Conservation (phyloP, 1,140 invertebrate species). For the Dinoponera quadriceps region DNA sequence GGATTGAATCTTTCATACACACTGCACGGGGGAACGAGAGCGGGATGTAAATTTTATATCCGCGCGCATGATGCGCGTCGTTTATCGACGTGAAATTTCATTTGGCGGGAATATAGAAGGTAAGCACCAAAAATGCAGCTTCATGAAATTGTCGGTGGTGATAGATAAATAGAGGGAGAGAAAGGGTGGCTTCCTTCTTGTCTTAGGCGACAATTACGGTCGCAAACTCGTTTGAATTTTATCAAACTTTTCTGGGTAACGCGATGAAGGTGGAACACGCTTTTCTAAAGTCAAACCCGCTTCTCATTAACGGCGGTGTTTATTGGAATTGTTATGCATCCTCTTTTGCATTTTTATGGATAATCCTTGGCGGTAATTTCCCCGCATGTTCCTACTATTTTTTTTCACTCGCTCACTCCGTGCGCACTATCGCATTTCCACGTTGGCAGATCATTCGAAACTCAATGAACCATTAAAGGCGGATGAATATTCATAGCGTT, state of each 20-base stretch:
- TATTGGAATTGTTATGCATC: slow-evolving; percentile 66
- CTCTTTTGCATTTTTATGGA: slow-evolving; percentile 60
- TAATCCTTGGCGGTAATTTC: slow-evolving; percentile 44
- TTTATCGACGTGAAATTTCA: too few species aligned
- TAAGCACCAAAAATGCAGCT: slow-evolving; percentile 29
- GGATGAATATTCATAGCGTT: slow-evolving; percentile 47
- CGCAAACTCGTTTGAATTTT: slow-evolving; percentile 45
- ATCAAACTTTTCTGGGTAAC: slow-evolving; percentile 42
- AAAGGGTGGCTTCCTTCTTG: background rate
- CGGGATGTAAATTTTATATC: too few species aligned
- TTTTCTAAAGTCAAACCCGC: slow-evolving; percentile 36
- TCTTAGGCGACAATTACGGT: slow-evolving; percentile 30
- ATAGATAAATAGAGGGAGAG: too few species aligned
- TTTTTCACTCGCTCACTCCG: background rate
- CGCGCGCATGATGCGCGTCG: too few species aligned
- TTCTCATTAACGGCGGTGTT: slow-evolving; percentile 64
- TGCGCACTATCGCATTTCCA: slow-evolving; percentile 27
- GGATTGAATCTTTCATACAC: background rate
- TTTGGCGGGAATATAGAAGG: background rate
- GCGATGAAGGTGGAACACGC: slow-evolving; percentile 36
- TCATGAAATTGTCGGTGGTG: slow-evolving; percentile 12
- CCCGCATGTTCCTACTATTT: background rate
- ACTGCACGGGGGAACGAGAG: background rate
- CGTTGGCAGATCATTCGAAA: slow-evolving; percentile 33
- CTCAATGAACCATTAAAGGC: slow-evolving; percentile 53